Base-by-base conservation (phyloP, 2,797 vertebrate genomes). In the Parauchenoglanis ngamensis region DNA sequence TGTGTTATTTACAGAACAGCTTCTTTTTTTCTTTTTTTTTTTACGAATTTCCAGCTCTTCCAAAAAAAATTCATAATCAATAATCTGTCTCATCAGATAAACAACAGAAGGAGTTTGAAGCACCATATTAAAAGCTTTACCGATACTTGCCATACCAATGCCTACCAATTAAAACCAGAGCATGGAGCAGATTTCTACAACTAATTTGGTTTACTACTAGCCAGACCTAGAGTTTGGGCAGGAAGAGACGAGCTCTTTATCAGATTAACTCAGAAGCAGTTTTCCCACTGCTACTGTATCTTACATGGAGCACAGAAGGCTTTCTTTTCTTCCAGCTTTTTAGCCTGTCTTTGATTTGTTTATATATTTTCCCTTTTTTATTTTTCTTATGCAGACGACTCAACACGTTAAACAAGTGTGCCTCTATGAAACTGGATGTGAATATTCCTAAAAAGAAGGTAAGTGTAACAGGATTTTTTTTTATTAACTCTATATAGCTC, bases 351-450 rank as follows among this genome's bases (percentile, higher is more conserved):
- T 35, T 40, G 6, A 19, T 70, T 70, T 40, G 31, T 49, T 54
- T 75, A 11, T n/a, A 2, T 0, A 21, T 46, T 13, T 44, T 31
- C 44, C 28, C 28, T n/a, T 49, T 54, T 44, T 46, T 57, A 56
- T 84, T 31, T 67, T 12, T 23, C 94, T 86, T 88, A 95, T 95
- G 90, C 93, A 99, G 98, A 94, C 96, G 98, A 91, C 96, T 99
- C 91, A 98, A 98, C 94, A 99, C 98, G 19, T 93, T 99, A 94
- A 99, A 99, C 94, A 99, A 98, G 95, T 99, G 98, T 92, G 98
- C 98, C 93, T 99, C 98, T 93, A 98, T 99, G 98, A 99, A 98
- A 97, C 98, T 99, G 92, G 98, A 99, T 89, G 97, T 99, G 92
- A 98, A 97, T 96, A 96, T 98, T 93, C 97, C 97, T 91, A 98